A percentile compares a stretch with the other conserved stretches of the same genome.
Conservation (phyloP, 2,797 vertebrate species). For the Sphenopsis melanotis region DNA sequence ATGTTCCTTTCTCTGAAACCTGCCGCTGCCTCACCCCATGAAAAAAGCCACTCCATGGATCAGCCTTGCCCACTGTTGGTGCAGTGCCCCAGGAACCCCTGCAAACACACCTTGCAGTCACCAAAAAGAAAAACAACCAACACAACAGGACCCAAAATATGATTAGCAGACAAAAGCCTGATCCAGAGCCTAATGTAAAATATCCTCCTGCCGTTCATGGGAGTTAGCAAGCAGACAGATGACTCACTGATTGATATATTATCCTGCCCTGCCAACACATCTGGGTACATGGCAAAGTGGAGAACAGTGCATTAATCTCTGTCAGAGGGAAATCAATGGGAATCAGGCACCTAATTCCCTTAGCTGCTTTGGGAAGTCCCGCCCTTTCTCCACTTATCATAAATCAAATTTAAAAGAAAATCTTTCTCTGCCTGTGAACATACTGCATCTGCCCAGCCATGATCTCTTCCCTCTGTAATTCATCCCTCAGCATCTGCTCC, state of each 20-base stretch:
- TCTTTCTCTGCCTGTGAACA: neutral
- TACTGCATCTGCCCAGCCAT: neutral
- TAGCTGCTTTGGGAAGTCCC: constrained; percentile 59
- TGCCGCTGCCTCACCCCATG: neutral
- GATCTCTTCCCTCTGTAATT: neutral
- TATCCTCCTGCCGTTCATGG: neutral
- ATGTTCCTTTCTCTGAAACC: neutral
- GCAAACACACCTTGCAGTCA: neutral
- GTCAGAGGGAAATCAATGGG: constrained; percentile 64
- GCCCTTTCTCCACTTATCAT: constrained; percentile 32
- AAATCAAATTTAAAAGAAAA: constrained; percentile 51
- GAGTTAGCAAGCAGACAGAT: constrained; percentile 34
- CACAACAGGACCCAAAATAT: neutral
- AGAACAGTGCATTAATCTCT: constrained; percentile 65
- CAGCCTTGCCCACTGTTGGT: neutral
- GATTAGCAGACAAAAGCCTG: neutral
- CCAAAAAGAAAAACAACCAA: neutral
- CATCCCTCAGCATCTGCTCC: neutral
- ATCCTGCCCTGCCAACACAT: constrained; percentile 55
- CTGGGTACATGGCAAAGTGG: constrained; percentile 23
- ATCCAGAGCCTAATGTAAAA: neutral
- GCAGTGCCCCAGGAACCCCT: neutral
- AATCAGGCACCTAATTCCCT: constrained; percentile 61
- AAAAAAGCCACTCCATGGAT: rapidly evolving
- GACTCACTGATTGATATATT: constrained; percentile 61